These are phyloP conservation scores for Xestobium rufovillosum DNA, from an alignment of 2,888 invertebrate genomes.

Conservation along the genomic window DNA sequence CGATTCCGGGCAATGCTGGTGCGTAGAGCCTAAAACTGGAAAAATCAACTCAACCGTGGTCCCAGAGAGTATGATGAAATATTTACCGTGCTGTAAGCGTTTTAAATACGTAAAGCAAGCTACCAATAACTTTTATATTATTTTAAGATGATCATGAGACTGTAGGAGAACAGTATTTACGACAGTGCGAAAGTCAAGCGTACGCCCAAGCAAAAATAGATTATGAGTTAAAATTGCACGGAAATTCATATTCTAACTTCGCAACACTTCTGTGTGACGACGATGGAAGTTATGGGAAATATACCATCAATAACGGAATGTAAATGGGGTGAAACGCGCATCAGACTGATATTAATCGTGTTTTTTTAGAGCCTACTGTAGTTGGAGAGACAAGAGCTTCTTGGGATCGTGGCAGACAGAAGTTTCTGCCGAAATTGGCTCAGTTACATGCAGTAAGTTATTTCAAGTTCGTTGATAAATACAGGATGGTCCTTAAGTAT, in stretches of 20 bases:
- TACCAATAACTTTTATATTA: neutral
- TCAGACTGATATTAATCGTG: no score
- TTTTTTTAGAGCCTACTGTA: slow-evolving; percentile 52
- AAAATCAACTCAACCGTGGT: slow-evolving; percentile 50
- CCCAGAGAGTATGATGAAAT: slow-evolving; percentile 50
- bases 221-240: slow-evolving; percentile 52
- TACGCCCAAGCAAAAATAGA: slow-evolving; percentile 48
- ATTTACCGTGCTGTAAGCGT: slow-evolving; percentile 62
- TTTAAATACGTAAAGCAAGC: no score
- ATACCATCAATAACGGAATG: slow-evolving; percentile 49
- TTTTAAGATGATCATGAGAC: slow-evolving; percentile 44
- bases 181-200: slow-evolving; percentile 59
- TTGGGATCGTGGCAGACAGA: slow-evolving; percentile 48
- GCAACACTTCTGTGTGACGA: slow-evolving; percentile 53
- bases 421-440: neutral
- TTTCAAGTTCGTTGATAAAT: no score
- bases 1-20: slow-evolving; percentile 62
- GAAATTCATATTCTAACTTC: slow-evolving; percentile 49
- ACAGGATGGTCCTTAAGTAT: no score
- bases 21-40: slow-evolving; percentile 55
- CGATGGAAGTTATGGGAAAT: slow-evolving; percentile 58
- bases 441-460: neutral
- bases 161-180: slow-evolving; percentile 52
- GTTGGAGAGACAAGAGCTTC: slow-evolving; percentile 51
- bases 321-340: no score